Base-by-base conservation (phyloP, 2,797 vertebrate species). In the Acrossocheilus wenchowensis region DNA sequence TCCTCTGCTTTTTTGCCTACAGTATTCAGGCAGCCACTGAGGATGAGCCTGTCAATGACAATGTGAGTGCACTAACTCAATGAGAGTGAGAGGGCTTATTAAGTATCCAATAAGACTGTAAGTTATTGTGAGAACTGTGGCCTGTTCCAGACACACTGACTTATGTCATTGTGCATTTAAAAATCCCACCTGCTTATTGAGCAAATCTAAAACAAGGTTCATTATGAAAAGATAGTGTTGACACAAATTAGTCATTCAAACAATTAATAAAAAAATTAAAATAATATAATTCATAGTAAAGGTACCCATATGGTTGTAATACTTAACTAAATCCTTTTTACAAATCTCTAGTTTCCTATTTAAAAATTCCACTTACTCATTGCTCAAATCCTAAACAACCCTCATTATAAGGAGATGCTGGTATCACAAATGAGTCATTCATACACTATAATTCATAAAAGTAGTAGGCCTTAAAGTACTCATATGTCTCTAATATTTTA, bases 1-100 rank as follows among this genome's bases (percentile, higher is more conserved):
- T 97, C 89, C 97, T 99, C 90, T 98, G 98, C 91, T 98, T 99
- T 93, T 92, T 99, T 83, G 97, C 97, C 21, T 99, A 95, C 54
- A 93, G 97, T 91, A 98, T 99, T 93, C 97, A 97, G 91, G 96
- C 95, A 0, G 97, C 93, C 86, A 96, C 93, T 17, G 97, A 97
- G 84, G 97, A 97, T 0, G 97, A 98, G 68, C 97, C 96, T 0
- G 87, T 91, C 92, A 97, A 98, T 0, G 98, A 98, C 93, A 98
- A 98, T 0, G 97, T 98, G 89, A 97, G 96, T 87, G 88, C 26
- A 52, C 15, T 19, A 79, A 74, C 11, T 21, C 39, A 82, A 83
- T 75, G 64, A 72, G 34, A 21, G 39, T 48, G 26, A 71, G 21
- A 45, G 45, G 57, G 50, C 30, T 62, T 41, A 12, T 68, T 26